These are phyloP conservation scores for Morone chrysops DNA, from an alignment of 2,113 vertebrate genomes.

Conservation along the genomic window DNA sequence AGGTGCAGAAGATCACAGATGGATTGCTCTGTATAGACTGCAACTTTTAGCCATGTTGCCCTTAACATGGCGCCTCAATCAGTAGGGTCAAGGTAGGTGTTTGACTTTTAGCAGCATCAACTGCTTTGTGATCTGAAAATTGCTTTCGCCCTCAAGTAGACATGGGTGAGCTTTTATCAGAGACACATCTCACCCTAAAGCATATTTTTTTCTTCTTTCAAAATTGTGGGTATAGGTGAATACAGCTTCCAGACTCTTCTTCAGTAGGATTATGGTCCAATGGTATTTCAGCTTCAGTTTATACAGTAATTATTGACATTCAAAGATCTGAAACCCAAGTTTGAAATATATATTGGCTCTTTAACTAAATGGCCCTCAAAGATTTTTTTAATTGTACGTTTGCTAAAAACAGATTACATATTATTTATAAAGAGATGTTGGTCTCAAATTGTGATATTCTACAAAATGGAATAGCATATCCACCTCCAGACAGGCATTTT, in stretches of 20 bases:
- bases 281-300: neutral
- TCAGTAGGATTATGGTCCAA: neutral
- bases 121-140: conserved; percentile 44
- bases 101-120: conserved; percentile 4
- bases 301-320: neutral
- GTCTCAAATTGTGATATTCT: neutral
- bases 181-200: conserved; percentile 11
- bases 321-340: neutral
- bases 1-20: neutral
- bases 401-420: neutral
- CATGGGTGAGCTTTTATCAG: conserved; percentile 17
- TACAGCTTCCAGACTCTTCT: neutral
- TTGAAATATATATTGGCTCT: neutral
- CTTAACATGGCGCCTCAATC: conserved; percentile 23
- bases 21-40: neutral
- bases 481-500: neutral
- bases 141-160: conserved; percentile 19
- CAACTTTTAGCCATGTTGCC: neutral
- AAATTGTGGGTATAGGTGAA: neutral
- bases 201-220: neutral
- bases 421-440: neutral
- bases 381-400: neutral
- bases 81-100: conserved; percentile 11
- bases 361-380: neutral
- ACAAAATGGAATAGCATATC: neutral